Conservation (phyloP, 2,797 vertebrate genomes). For the Muscicapa striata region DNA sequence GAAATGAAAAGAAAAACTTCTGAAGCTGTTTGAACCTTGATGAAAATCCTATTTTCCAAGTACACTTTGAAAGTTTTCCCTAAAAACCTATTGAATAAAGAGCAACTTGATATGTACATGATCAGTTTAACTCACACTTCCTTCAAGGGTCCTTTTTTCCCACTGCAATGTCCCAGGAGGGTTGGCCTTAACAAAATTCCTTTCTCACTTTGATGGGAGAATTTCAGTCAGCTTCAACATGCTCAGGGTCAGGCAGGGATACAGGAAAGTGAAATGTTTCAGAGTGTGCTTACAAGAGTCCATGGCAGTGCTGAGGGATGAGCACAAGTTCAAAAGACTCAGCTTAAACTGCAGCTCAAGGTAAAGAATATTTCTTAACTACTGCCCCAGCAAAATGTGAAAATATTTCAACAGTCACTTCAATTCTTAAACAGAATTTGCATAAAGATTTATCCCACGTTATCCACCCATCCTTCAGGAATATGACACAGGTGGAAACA, state of each 20-base stretch:
- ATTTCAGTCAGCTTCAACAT: not conserved
- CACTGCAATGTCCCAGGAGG: not conserved
- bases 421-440: not conserved
- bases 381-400: accelerated
- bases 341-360: not conserved
- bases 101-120: accelerated
- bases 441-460: not conserved
- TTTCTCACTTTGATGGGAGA: not conserved
- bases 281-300: not conserved
- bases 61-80: not conserved
- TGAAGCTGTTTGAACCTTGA: not conserved
- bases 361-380: not conserved
- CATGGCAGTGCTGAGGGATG: not conserved
- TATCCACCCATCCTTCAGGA: not conserved
- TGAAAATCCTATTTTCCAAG: conserved; percentile 4
- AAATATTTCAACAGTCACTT: not conserved
- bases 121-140: not conserved
- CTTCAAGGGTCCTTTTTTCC: not conserved
- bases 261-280: not conserved
- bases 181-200: not conserved
- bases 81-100: not conserved
- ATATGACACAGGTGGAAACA: no score
- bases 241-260: not conserved
- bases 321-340: not conserved
- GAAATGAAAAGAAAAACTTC: conserved; percentile 31